Percentiles rank a stretch among this genome's conserved stretches.
Evolutionary conservation across 2,888 invertebrate species (phyloP).

Genomic region (Conomelus anceps): DNA sequence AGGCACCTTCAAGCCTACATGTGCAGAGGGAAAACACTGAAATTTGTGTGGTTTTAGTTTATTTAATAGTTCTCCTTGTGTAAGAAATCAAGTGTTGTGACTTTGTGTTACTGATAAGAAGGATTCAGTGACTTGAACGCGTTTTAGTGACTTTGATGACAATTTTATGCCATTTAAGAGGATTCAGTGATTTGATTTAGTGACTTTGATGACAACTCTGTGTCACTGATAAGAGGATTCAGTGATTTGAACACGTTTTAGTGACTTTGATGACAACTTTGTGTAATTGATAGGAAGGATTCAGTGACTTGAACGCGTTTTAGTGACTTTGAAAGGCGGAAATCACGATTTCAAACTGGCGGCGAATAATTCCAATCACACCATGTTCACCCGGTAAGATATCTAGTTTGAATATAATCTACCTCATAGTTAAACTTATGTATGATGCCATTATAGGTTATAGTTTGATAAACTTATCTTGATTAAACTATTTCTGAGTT

Average conservation of each 20-base stretch:
- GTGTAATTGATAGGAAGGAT: neutral
- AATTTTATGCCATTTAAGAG: too few species aligned
- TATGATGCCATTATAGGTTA: too few species aligned
- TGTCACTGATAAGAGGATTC: neutral
- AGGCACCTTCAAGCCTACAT: neutral
- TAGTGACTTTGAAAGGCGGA: neutral
- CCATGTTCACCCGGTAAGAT: slow-evolving; percentile 30
- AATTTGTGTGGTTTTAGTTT: neutral
- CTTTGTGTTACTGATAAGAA: too few species aligned
- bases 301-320: neutral
- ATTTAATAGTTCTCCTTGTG: neutral
- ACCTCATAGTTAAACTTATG: too few species aligned
- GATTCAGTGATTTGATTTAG: too few species aligned
- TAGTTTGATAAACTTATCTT: too few species aligned
- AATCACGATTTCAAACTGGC: slow-evolving; percentile 22
- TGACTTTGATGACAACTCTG: too few species aligned
- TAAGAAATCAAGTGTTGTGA: neutral
- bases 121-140: neutral
- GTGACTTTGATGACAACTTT: too few species aligned
- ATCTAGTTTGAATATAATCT: neutral
- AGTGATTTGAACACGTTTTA: neutral
- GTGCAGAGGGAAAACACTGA: neutral
- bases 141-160: neutral
- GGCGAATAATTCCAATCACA: slow-evolving; percentile 29
- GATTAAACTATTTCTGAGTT: too few species aligned